Conservation (phyloP, 1,140 invertebrate species). For the Adoxophyes honmai region DNA sequence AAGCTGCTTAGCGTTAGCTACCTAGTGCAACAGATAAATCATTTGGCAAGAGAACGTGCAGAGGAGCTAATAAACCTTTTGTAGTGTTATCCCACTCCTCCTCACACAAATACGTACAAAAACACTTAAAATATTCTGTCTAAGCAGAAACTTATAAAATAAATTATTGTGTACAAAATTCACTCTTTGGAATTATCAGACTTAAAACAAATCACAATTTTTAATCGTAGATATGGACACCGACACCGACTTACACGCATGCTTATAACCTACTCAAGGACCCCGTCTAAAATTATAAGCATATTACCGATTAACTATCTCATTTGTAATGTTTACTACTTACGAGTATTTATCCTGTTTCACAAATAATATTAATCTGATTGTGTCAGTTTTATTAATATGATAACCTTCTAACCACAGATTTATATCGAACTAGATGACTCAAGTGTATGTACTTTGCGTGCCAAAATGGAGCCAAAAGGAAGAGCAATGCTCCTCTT, state of each 20-base stretch:
- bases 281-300: background rate
- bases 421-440: too few relatives aligned
- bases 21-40: conserved; percentile 35
- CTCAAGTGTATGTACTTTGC: too few relatives aligned
- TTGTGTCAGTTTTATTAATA: too few relatives aligned
- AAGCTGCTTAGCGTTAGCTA: conserved; percentile 23
- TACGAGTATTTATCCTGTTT: too few relatives aligned
- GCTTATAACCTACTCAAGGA: conserved; percentile 14
- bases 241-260: conserved; percentile 26
- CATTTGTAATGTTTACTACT: too few relatives aligned
- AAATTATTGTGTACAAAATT: conserved; percentile 32
- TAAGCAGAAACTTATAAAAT: conserved; percentile 23
- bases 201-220: conserved; percentile 58
- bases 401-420: too few relatives aligned
- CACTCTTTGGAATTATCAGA: conserved; percentile 70
- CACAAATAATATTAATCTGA: too few relatives aligned
- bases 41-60: conserved; percentile 33
- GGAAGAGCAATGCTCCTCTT: too few relatives aligned
- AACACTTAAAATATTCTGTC: conserved; percentile 12
- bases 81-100: background rate
- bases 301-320: too few relatives aligned
- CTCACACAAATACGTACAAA: conserved; percentile 17
- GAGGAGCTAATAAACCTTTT: background rate
- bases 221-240: conserved; percentile 20
- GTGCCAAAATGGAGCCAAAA: too few relatives aligned